Base-by-base conservation (phyloP, 2,888 invertebrate genomes). In the Scaptomyza flava region DNA sequence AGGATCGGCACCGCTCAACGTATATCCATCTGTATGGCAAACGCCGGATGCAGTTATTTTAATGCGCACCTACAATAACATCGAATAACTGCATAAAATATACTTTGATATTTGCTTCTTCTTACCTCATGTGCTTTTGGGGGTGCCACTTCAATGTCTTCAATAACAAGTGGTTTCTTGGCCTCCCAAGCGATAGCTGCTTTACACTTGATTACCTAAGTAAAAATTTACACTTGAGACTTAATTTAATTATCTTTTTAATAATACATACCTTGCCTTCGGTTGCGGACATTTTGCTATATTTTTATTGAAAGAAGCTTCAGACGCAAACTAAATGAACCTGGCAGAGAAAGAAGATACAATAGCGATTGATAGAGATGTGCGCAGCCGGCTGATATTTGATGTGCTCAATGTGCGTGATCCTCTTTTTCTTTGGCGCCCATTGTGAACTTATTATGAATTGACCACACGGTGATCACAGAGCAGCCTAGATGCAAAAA, bases 171-270 rank as follows among this genome's bases (percentile, higher is more conserved):
- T 7, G 98, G 97, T 89, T 97, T 94, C 79, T 98, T 98, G 54
- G 97, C 95, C 84, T 95, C 96, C 99, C 99, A 99, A 5, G 99
- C 99, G 17, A 99, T 97, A 2, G 99, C 99, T 23, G 99, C 99
- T 89, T 94, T 94, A 92, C 99, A 99, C 87, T 94, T 95, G 79
- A 99, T 99, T 48, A 95, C 94, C 96, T 96, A 53, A 59, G 45
- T 6, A 3, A 31, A 57, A 51, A n/a, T n/a, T 14, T 7, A n/a
- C n/a, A 33, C 7, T 38, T 71, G 0, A 14, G 7, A 27, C 5
- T n/a, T 23, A 3, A 14, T 20, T 41, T 31, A 5, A 14, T 4
- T 47, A 59, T n/a, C 6, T 34, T 27, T 62, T 30, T 9, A 17
- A 41, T 34, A 17, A 17, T 9, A 74, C 81, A 60, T 42, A 90